Base-by-base conservation (phyloP, 1,140 invertebrate species). In the Rhagoletis zephyria region DNA sequence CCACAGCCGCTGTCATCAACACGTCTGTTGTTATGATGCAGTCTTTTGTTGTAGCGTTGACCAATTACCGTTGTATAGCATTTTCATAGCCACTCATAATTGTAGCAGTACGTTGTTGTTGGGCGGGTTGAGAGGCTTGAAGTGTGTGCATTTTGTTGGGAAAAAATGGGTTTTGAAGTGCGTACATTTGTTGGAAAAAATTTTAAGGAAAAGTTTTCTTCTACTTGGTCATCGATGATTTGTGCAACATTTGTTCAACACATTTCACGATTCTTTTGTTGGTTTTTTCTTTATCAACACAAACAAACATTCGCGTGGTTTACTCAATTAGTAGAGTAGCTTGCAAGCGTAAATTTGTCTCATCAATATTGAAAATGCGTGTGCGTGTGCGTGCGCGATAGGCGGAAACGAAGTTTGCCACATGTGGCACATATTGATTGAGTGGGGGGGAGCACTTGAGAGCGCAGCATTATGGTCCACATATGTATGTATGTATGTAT, bases 231-330 rank as follows among this genome's bases (percentile, higher is more conserved):
- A 77, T 48, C 45, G 70, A 51, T 67, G 65, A 51, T 77, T 48
- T 77, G 70, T 77, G 70, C 70, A 77, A 77, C 70, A 77, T 77
- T 77, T 77, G 70, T 77, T 77, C 45, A 77, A 77, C 70, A 77
- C 70, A 77, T 77, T 77, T 77, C 48, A n/a, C 16, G 42, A 30
- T 9, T 67, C 30, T 30, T 12, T 7, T 60, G 6, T 12, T 7
- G 59, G 6, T 60, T 60, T 60, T 60, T 60, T 64, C 16, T 16
- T 64, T 64, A 16, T 19, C 16, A 77, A 77, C 3, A 12, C 70
- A 77, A 77, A 77, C 70, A 51, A 77, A 77, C 70, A 77, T 48
- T 77, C 14, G 70, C 70, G 45, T 30, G 45, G 45, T 67, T 48
- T 51, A 48, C 70, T 77, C 70, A 77, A 77, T 77, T 77, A 77